Evolutionary conservation across 35 echinoderm and acorn worm genomes (phyloP).

Genomic region (Heliocidaris tuberculata): DNA sequence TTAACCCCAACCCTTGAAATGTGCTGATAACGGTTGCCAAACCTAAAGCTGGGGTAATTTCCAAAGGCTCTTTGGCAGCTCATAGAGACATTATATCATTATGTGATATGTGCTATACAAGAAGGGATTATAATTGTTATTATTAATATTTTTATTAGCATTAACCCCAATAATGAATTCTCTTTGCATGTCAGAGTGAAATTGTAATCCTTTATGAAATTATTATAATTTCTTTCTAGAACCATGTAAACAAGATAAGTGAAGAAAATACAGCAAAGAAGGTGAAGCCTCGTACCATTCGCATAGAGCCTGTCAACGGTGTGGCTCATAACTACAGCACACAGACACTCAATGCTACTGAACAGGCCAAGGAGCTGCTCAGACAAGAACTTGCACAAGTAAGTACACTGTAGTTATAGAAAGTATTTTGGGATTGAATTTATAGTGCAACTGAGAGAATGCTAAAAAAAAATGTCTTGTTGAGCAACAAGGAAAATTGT

Average conservation of each 20-base stretch:
- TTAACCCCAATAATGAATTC: too few species aligned
- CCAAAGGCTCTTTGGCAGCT: too few species aligned
- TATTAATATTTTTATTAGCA: too few species aligned
- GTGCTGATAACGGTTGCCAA: too few species aligned
- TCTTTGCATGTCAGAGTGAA: too few species aligned
- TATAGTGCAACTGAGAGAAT: not conserved
- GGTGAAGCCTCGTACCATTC: slow-evolving; percentile 62
- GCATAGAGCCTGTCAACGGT: slow-evolving; percentile 55
- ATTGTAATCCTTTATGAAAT: not conserved
- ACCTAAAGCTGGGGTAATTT: too few species aligned
- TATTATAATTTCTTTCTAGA: slow-evolving; percentile 36
- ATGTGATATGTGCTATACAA: too few species aligned
- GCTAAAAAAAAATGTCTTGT: too few species aligned
- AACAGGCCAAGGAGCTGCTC: slow-evolving; percentile 82
- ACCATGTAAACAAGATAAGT: slow-evolving; percentile 59
- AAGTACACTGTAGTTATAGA: not conserved
- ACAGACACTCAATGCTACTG: slow-evolving; percentile 78
- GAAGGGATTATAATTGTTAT: too few species aligned
- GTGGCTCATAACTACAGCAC: slow-evolving; percentile 92
- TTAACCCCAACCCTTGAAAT: too few species aligned
- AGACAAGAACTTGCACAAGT: slow-evolving; percentile 83
- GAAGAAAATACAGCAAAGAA: slow-evolving; percentile 62
- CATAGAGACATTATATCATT: too few species aligned
- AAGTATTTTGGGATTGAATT: not conserved
- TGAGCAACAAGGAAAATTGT: too few species aligned